A percentile compares a stretch with the other conserved stretches of the same genome.
phyloP scores from a whole-genome alignment of 2,113 vertebrate genomes.

The Turnix velox region DNA sequence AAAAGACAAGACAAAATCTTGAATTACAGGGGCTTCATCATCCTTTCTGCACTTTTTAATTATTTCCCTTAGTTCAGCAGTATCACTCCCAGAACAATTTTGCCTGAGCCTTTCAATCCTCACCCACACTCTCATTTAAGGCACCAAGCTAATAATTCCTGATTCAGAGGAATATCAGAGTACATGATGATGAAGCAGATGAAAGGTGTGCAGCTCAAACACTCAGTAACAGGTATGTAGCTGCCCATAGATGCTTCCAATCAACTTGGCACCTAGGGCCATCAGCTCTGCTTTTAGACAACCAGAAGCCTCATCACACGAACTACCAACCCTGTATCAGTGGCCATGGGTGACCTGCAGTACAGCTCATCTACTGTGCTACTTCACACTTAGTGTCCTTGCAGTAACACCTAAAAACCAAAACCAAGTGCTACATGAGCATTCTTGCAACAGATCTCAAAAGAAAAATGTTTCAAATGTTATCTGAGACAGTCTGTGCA shows the following conservation, averaged over 20 bases:
- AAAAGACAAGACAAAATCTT: background rate
- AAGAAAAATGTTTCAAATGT: background rate
- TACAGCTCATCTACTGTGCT: background rate
- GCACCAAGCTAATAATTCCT: background rate
- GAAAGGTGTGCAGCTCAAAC: background rate
- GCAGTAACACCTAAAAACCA: background rate
- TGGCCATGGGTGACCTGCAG: background rate
- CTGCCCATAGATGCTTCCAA: accelerated
- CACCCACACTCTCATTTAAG: background rate
- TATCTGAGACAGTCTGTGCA: background rate
- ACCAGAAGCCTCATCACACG: background rate
- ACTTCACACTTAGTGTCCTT: background rate
- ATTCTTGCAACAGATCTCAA: background rate
- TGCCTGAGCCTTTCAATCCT: background rate
- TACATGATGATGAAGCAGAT: background rate
- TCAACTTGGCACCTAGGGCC: background rate
- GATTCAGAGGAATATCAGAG: background rate
- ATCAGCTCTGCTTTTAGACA: background rate
- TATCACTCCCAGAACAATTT: background rate
- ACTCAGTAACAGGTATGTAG: accelerated
- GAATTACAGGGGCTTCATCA: background rate
- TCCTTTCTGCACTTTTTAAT: background rate
- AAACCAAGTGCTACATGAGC: accelerated
- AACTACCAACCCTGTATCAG: background rate
- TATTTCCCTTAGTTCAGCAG: background rate